Evolutionary conservation across 2,113 vertebrate species (phyloP), one percentile per base, ranked within the genome.

Genomic region (Sterna hirundo): DNA sequence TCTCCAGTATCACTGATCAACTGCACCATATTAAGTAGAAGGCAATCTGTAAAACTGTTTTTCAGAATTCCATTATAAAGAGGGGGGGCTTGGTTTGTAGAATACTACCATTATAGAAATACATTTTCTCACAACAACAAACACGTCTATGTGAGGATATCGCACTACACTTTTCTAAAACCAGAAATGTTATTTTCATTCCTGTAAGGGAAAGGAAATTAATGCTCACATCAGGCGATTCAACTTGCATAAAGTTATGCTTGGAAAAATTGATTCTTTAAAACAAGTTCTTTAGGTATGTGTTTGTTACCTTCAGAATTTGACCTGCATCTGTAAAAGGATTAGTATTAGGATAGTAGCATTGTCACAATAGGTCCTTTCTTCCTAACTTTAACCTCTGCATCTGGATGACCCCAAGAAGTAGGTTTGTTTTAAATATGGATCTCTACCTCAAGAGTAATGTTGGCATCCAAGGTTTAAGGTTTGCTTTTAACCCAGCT

Each of bases 341-440:
- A 51, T n/a, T 46, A 40, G 29, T n/a, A 26, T 4, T n/a, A 52
- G 27, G 20, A 22, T 3, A 42, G 17, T 22, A 12, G 19, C 49
- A 44, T 2, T 78, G 34, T 5, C 69, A 40, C 44, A 77, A 0
- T 2, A 42, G 29, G 3, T 40, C 10, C 16, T 9, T 71, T 49
- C 47, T 51, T 66, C 57, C 61, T 34, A 51, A 68, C 46, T 51
- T 58, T 34, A 17, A 78, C 23, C 14, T 61, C 51, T 12, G 5
- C 51, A 69, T 4, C n/a, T 40, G 30, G 20, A 68, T 13, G 27
- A 47, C 22, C 32, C 36, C 32, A 54, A 23, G 34, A 74, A 38
- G 16, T 0, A 38, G 12, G 0, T 64, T 60, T 83, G 15, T 11
- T n/a, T 79, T 52, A 55, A 86, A 89, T 11, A 38, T 0, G 2